Percentiles rank a stretch among this genome's conserved stretches.
These are phyloP conservation scores for Ostrea edulis DNA, from an alignment of 1,140 invertebrate genomes.

Conservation along the genomic window DNA sequence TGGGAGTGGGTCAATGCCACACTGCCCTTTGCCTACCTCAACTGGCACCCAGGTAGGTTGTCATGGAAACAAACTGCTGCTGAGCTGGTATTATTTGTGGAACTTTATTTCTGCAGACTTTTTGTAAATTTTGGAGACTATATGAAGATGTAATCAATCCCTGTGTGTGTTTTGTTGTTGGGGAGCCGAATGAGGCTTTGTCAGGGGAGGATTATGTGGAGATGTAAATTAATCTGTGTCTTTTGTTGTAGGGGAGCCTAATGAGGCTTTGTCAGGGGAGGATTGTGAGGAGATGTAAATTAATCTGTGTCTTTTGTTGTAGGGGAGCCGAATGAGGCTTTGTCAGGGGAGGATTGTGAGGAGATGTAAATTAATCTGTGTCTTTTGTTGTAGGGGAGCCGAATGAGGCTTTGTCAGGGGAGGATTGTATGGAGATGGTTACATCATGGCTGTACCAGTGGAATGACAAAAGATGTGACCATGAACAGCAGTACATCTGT, in stretches of 20 bases:
- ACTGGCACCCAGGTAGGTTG: conserved; percentile 68
- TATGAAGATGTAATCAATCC: not conserved
- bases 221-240: conserved; percentile 52
- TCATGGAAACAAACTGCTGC: not conserved
- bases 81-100: too few relatives aligned
- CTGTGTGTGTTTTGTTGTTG: conserved; percentile 41
- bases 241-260: conserved; percentile 64
- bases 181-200: conserved; percentile 63
- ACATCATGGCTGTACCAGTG: conserved; percentile 63
- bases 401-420: conserved; percentile 53
- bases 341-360: conserved; percentile 63
- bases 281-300: conserved; percentile 68
- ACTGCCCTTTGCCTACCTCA: conserved; percentile 60
- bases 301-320: not conserved
- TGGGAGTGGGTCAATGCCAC: conserved; percentile 70
- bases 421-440: conserved; percentile 68
- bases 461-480: conserved; percentile 67
- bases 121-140: too few relatives aligned
- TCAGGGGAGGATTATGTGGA: conserved; percentile 66
- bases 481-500: conserved; percentile 65
- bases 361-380: conserved; percentile 54
- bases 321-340: conserved; percentile 35
- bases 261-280: conserved; percentile 55
- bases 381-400: conserved; percentile 62
- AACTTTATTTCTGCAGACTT: too few relatives aligned